Conservation (phyloP, 1,140 invertebrate species). For the Drusus annulatus region DNA sequence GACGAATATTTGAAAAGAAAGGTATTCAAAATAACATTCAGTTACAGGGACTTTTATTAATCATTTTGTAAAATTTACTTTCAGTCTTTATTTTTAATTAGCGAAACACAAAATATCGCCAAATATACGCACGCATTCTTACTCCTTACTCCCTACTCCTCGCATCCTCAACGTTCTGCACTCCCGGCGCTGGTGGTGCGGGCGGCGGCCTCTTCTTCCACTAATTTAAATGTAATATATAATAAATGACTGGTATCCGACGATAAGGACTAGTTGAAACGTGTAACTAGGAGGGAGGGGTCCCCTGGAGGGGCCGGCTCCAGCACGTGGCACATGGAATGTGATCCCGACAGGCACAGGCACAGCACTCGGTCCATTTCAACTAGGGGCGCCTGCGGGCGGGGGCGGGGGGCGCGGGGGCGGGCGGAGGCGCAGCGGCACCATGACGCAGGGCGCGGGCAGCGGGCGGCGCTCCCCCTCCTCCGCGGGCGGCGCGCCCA, state of each 20-base stretch:
- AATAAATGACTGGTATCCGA: constrained; percentile 26
- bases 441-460: constrained; percentile 66
- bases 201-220: neutral
- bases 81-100: constrained; percentile 60
- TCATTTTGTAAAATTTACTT: constrained; percentile 59
- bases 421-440: constrained; percentile 64
- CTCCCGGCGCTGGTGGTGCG: constrained; percentile 13
- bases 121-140: constrained; percentile 57
- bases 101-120: constrained; percentile 59
- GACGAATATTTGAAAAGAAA: constrained; percentile 44
- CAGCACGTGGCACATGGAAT: constrained; percentile 36
- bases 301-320: constrained; percentile 19
- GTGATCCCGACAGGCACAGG: constrained; percentile 22
- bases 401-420: constrained; percentile 58
- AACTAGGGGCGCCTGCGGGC: constrained; percentile 59
- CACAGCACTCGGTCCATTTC: constrained; percentile 50
- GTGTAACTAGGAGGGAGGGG: constrained; percentile 52
- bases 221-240: too few species aligned
- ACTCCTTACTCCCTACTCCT: too few species aligned
- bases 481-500: constrained; percentile 17
- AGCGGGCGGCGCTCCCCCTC: constrained; percentile 27
- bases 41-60: constrained; percentile 54
- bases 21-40: constrained; percentile 55
- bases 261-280: constrained; percentile 51
- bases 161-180: neutral